A percentile compares a stretch with the other conserved stretches of the same genome.
Conservation (phyloP, 2,888 invertebrate genomes). For the Mactromeris polynyma region DNA sequence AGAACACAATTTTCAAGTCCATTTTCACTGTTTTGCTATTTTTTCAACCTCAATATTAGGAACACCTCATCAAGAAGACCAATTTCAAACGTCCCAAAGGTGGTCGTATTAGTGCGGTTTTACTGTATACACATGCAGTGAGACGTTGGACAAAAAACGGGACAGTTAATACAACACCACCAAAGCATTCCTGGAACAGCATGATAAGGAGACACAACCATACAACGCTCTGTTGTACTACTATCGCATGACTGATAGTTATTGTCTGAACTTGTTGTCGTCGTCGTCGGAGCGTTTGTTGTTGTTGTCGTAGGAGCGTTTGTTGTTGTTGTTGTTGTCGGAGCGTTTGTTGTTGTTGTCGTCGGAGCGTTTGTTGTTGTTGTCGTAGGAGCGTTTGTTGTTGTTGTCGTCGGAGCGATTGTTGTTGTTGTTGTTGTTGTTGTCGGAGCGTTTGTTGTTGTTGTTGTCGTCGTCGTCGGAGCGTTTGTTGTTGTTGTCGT, state of each 20-base stretch:
- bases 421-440: neutral
- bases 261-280: neutral
- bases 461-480: neutral
- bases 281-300: neutral
- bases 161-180: neutral
- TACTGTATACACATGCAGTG: neutral
- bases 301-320: neutral
- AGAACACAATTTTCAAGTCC: too few species aligned
- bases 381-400: neutral
- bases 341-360: neutral
- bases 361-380: neutral
- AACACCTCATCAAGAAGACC: too few species aligned
- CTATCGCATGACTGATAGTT: neutral
- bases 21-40: too few species aligned
- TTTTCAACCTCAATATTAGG: too few species aligned
- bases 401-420: neutral
- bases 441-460: neutral
- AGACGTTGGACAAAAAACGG: neutral
- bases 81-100: too few species aligned
- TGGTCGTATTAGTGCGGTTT: too few species aligned
- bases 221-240: neutral
- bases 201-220: neutral
- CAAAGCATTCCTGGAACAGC: neutral
- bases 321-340: neutral
- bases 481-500: neutral